Evolutionary conservation across 2,113 vertebrate species (phyloP), one percentile per base, ranked within the genome.

Genomic region (Cricetomys ansorgei): DNA sequence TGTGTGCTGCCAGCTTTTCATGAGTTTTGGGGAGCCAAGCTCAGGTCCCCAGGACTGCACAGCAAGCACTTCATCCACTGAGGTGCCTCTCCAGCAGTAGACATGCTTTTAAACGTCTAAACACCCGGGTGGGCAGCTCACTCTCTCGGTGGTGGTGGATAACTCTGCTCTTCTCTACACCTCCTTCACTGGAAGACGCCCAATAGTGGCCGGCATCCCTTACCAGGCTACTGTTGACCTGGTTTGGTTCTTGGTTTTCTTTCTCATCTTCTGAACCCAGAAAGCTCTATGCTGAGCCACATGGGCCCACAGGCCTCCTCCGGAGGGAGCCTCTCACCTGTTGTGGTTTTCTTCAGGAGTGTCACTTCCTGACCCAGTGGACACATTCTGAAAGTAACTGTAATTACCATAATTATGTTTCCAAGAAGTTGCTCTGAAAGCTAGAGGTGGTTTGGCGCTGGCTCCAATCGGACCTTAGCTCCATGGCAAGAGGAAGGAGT

Each of bases 361-460:
- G 23, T 64, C 73, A 75, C 77, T 95, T 94, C 77, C 89, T 70
- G 77, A 73, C 45, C 94, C 67, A 83, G 43, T n/a, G 16, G 88
- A 64, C 45, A 88, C 64, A 91, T 57, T 57, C 77, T 27, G 53
- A 94, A 55, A 53, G 5, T 17, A 34, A 57, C 67, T 55, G 11
- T 75, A n/a, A n/a, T n/a, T n/a, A n/a, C n/a, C n/a, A 92, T 92
- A 85, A 95, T 88, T 88, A 65, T 6, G 55, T 94, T 84, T 89
- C 75, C 45, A 73, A 57, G 92, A 92, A 95, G 94, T 27, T 43
- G 15, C 75, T 96, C 89, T 53, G 77, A 77, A 89, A 91, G 73
- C 79, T 89, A 59, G 81, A 34, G 69, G 90, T 50, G 70, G 65
- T 83, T 70, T 75, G 4, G 37, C 40, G 40, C n/a, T 86, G 43